Base-by-base conservation (phyloP, 2,888 invertebrate species). In the Calameuta filiformis region DNA sequence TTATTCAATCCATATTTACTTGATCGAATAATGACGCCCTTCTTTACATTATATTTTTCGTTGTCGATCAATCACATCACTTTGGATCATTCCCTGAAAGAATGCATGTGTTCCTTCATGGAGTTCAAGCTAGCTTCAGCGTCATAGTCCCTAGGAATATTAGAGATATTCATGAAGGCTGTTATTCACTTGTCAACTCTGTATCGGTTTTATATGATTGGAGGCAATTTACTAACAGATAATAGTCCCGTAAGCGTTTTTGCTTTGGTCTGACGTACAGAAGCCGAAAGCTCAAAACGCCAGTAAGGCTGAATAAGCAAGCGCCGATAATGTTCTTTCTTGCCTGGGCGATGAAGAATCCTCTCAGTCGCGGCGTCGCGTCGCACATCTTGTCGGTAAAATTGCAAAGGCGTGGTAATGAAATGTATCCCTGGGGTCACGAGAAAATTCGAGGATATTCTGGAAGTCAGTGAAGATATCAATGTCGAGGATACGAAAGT, bases 331-430 rank as follows among this genome's bases (percentile, higher is more conserved):
- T 31, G 56, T 80, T 76, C 33, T 77, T 76, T 77, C 79, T 80
- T 69, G 73, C 80, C 31, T 80, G 75, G 34, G 31, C 75, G 23
- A 75, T 76, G n/a, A 79, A 76, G 12, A 81, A 71, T 15, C 79
- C 80, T 75, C 79, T 75, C 80, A 81, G 79, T 74, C 79, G 80
- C 34, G 81, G 79, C 69, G 40, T 34, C 37, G 71, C n/a, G 23
- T 68, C 73, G n/a, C 68, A 68, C 81, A 81, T 80, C 75, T 40
- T 73, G 74, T 35, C 31, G 35, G 35, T 35, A 12, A 35, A 33
- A 33, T 71, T 71, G 71, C 31, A 12, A 71, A 33, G 71, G 71
- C 56, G 56, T 56, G 23, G 56, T 56, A 56, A 56, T 56, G 56
- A 56, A 56, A 56, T 23, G 56, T 56, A 9, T 56, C 56, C 56